These are phyloP conservation scores for Drosophila gunungcola DNA, from an alignment of 1,140 invertebrate genomes.

Conservation along the genomic window DNA sequence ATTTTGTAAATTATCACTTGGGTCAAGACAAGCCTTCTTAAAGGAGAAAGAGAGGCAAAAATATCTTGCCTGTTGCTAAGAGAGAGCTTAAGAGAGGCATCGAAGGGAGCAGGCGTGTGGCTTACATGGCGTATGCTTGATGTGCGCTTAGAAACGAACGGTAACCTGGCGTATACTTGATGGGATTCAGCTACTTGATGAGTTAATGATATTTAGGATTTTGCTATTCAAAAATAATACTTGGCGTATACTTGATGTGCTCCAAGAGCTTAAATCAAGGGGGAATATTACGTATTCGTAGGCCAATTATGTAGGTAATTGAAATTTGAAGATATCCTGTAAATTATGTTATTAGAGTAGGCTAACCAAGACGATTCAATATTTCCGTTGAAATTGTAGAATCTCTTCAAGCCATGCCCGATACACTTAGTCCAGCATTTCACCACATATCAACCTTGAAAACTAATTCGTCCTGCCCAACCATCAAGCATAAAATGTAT, in stretches of 20 bases:
- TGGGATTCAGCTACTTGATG: neutral
- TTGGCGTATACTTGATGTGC: neutral
- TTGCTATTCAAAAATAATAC: neutral
- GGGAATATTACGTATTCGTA: neutral
- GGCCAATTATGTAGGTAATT: neutral
- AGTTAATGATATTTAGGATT: too few relatives aligned
- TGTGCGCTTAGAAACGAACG: neutral
- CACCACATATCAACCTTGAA: constrained; percentile 65
- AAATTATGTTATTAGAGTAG: neutral
- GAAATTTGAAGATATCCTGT: neutral
- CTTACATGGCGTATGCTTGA: constrained; percentile 61
- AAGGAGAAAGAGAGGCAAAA: neutral
- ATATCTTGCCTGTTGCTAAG: neutral
- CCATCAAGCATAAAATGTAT: neutral
- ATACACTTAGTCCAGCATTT: constrained; percentile 2
- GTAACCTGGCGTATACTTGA: constrained; percentile 19
- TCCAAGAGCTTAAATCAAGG: neutral
- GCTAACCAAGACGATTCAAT: neutral
- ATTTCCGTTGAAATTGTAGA: neutral
- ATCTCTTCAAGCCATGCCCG: neutral
- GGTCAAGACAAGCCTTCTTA: neutral
- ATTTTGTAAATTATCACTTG: constrained; percentile 21
- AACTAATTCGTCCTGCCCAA: constrained; percentile 11
- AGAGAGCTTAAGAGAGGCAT: constrained; percentile 15
- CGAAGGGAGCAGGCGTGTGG: constrained; percentile 24